Base-by-base conservation (phyloP, 2,113 vertebrate genomes). In the Eolophus roseicapilla region DNA sequence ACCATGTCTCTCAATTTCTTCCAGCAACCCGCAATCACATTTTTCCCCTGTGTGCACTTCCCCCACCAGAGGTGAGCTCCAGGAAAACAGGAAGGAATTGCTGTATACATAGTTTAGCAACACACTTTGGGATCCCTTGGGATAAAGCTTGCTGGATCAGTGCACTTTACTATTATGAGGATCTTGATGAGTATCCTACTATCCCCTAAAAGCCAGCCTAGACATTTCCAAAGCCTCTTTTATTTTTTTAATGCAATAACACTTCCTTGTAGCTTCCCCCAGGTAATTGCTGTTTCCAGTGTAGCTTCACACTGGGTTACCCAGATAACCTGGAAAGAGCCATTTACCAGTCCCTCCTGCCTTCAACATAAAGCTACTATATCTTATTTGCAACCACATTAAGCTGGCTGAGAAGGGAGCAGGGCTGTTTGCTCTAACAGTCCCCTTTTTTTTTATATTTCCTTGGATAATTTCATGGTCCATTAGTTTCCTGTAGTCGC, bases 391-490 rank as follows among this genome's bases (percentile, higher is more conserved):
- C 73, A 33, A 67, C 49, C 2, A 11, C 86, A 73, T 89, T 92
- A 89, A 86, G 69, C 60, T 65, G 47, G 27, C 77, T 77, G 80
- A 75, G 76, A 79, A 37, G 10, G 14, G 25, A 76, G 77, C 52
- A 46, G 52, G 14, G 65, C 39, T 73, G 70, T 79, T 87, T 67
- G 35, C 39, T 93, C 41, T 53, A 47, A 68, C 43, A 33, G 35
- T 25, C 25, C 59, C 6, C 31, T 11, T 23, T 25, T 53, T 55
- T 55, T 6, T 21, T 13, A 19, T 3, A 33, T 64, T 77, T 71
- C 50, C 63, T 76, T 91, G 70, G 93, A 39, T 94, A 85, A 94
- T 96, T 92, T 95, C 91, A 93, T 1, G n/a, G 81, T 85, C 93
- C 50, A 65, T 94, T 95, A 87, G 37, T 46, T 87, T 69, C 44